phyloP scores from a whole-genome alignment of 2,797 vertebrate genomes.

The Falco cherrug region DNA sequence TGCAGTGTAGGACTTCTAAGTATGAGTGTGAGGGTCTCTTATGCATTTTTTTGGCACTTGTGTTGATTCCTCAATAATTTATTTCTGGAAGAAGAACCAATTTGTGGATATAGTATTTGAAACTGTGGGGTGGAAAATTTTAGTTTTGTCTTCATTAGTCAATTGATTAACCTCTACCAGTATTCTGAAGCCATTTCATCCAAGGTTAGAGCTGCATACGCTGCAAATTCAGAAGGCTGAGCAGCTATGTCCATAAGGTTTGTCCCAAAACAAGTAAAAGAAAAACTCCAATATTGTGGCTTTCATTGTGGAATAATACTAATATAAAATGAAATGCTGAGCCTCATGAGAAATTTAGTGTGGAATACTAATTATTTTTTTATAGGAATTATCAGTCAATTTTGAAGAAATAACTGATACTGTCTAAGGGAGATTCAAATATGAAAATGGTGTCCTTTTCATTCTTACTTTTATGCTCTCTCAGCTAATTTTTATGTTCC shows the following conservation, averaged over 20 bases:
- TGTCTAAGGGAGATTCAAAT: not conserved
- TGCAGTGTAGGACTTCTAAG: not conserved
- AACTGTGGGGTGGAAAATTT: not conserved
- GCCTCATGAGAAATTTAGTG: not conserved
- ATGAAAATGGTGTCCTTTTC: not conserved
- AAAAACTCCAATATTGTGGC: not conserved
- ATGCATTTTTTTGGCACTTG: not conserved
- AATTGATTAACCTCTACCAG: not conserved
- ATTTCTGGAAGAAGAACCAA: not conserved
- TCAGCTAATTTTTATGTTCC: not conserved
- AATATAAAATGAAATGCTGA: not conserved
- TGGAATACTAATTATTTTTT: not conserved
- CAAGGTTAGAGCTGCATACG: not conserved
- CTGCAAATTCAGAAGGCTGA: not conserved
- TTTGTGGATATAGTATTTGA: not conserved
- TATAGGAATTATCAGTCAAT: not conserved
- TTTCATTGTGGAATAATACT: not conserved
- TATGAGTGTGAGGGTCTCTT: not conserved
- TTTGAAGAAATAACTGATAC: not conserved
- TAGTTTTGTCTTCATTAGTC: not conserved
- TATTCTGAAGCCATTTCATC: not conserved
- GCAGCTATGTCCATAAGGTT: not conserved
- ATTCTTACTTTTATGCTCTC: not conserved
- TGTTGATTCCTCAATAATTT: not conserved
- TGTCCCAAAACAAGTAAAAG: not conserved